phyloP scores from a whole-genome alignment of 2,113 vertebrate species.

The Cinclus mexicanus region DNA sequence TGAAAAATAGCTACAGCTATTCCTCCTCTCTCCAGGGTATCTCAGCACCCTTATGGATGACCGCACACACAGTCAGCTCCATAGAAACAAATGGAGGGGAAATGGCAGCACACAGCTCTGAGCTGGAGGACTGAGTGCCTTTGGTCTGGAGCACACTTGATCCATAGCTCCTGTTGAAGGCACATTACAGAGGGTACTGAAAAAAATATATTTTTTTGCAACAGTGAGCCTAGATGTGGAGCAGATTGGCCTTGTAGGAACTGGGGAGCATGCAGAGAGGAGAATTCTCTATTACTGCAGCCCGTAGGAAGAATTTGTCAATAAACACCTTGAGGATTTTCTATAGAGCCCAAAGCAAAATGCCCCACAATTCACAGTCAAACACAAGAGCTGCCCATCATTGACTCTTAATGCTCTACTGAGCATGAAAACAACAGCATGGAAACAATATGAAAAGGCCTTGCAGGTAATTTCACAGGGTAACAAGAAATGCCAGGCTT shows the following conservation, averaged over 20 bases:
- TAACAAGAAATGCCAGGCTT: slow-evolving; percentile 31
- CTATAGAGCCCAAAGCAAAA: neutral
- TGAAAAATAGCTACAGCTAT: slow-evolving; percentile 71
- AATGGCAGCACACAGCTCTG: slow-evolving; percentile 7
- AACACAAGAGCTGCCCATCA: slow-evolving; percentile 37
- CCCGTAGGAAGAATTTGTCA: slow-evolving; percentile 9
- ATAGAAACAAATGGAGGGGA: slow-evolving; percentile 61
- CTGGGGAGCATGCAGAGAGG: neutral
- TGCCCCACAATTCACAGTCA: neutral
- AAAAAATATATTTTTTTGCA: slow-evolving; percentile 27
- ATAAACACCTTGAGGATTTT: slow-evolving; percentile 64
- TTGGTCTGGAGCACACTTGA: neutral
- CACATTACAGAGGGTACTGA: neutral
- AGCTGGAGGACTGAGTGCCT: slow-evolving; percentile 7
- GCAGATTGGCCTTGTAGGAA: slow-evolving; percentile 4
- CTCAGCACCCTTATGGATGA: slow-evolving; percentile 50
- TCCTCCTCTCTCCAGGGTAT: slow-evolving; percentile 68
- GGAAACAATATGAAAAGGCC: slow-evolving; percentile 32
- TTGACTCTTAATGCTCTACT: slow-evolving; percentile 36
- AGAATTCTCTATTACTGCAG: neutral
- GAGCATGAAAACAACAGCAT: slow-evolving; percentile 51
- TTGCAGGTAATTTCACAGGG: slow-evolving; percentile 55
- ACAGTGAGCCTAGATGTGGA: neutral
- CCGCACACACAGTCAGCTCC: slow-evolving; percentile 48
- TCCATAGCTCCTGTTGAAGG: slow-evolving; percentile 19